Base-by-base conservation (phyloP, 2,888 invertebrate genomes). In the Microplitis manilae region DNA sequence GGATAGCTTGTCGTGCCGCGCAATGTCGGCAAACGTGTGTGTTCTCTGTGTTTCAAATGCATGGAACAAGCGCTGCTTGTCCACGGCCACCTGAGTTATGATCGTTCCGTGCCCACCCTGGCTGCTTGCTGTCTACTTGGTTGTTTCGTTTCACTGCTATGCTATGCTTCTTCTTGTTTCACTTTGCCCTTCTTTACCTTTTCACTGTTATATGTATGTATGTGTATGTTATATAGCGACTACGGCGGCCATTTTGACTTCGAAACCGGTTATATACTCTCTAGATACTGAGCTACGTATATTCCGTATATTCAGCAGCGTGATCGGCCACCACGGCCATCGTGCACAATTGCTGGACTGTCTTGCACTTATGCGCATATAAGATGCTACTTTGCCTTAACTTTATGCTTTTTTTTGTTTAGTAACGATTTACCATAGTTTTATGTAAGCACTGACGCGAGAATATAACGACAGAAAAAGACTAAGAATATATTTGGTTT, bases 11-110 rank as follows among this genome's bases (percentile, higher is more conserved):
- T 81, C 83, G 81, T 82, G 82, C 81, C 78, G 79, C 75, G 40
- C 82, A 81, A 75, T 82, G 83, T 80, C 82, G 80, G 80, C 82
- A 80, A 81, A 82, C 84, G 86, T 86, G 86, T 86, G 86, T 85
- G 86, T 86, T 84, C 86, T 83, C 9, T 50, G 81, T 87, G 86
- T 86, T 85, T 84, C 85, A 83, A 85, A 85, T 85, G 86, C 85
- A 84, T 82, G 83, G 84, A 87, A 86, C 87, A 87, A 86, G 86
- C 86, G 85, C 84, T 85, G 86, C 85, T 84, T 86, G 86, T 87
- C 86, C 84, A 83, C 86, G 83, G 82, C 84, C 84, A 84, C 84
- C 85, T 87, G 87, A 88, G 85, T 87, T 88, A 88, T 86, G 87
- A 87, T 86, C 85, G 84, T 81, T 84, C 83, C 82, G 81, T 79